phyloP scores from a whole-genome alignment of 2,888 invertebrate species.

The Melieria omissa region DNA sequence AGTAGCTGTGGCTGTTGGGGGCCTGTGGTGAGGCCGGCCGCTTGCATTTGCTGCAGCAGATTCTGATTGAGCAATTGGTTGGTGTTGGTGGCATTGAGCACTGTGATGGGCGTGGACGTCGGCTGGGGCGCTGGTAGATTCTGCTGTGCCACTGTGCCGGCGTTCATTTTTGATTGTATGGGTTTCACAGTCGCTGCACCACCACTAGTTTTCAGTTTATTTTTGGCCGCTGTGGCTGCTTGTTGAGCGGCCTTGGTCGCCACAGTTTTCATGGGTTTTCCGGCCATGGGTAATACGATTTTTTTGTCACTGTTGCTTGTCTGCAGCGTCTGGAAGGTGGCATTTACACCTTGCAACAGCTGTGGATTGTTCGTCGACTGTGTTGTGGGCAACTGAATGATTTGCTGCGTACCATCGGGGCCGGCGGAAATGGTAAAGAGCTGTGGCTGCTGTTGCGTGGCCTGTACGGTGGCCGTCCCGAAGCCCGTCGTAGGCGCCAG shows the following conservation, averaged over 20 bases:
- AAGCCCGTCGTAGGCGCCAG: constrained; percentile 51
- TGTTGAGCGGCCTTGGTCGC: constrained; percentile 58
- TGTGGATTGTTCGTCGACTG: constrained; percentile 35
- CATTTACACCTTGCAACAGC: constrained; percentile 42
- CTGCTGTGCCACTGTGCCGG: constrained; percentile 39
- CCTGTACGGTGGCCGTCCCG: constrained; percentile 31
- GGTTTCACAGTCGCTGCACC: constrained; percentile 56
- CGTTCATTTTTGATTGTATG: constrained; percentile 57
- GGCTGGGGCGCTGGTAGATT: constrained; percentile 45
- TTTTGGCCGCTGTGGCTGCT: constrained; percentile 54
- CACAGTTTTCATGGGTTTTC: constrained; percentile 57
- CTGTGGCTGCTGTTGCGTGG: constrained; percentile 52
- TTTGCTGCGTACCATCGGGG: constrained; percentile 58
- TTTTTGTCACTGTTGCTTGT: constrained; percentile 59
- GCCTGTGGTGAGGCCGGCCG: constrained; percentile 39
- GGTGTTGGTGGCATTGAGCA: constrained; percentile 42
- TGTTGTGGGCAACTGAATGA: constrained; percentile 55
- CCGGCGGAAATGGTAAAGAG: constrained; percentile 58
- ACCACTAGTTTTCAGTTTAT: constrained; percentile 53
- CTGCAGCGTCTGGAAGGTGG: constrained; percentile 55
- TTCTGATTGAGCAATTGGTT: constrained; percentile 46
- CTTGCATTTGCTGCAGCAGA: constrained; percentile 46
- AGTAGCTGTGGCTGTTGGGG: constrained; percentile 40
- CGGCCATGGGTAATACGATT: constrained; percentile 53
- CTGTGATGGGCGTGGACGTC: constrained; percentile 49